These are phyloP conservation scores for Sebastes kiyomatsui DNA, from an alignment of 2,797 vertebrate genomes.

Conservation along the genomic window DNA sequence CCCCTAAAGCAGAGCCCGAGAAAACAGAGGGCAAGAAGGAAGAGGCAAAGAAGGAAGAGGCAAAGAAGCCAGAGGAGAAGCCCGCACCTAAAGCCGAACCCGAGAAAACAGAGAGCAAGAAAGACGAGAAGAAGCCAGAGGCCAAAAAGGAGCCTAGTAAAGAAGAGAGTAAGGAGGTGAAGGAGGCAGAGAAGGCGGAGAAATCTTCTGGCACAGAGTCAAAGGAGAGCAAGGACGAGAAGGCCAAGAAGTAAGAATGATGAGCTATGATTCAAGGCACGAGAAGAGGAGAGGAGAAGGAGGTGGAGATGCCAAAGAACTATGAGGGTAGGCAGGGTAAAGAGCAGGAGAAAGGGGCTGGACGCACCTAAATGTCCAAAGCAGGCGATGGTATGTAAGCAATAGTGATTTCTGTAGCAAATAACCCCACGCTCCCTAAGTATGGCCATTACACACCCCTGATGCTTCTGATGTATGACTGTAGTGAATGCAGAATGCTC, in stretches of 20 bases:
- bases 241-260: constrained; percentile 79
- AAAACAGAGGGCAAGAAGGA: constrained; percentile 75
- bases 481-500: constrained; percentile 86
- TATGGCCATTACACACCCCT: constrained; percentile 72
- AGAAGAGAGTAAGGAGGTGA: constrained; percentile 63
- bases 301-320: constrained; percentile 70
- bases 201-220: constrained; percentile 86
- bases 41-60: constrained; percentile 66
- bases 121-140: constrained; percentile 68
- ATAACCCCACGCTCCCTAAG: constrained; percentile 61
- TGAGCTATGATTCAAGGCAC: constrained; percentile 15
- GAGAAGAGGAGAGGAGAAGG: background rate
- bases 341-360: constrained; percentile 39
- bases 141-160: constrained; percentile 62
- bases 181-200: constrained; percentile 71
- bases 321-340: background rate
- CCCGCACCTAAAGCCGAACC: constrained; percentile 52
- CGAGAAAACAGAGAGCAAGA: constrained; percentile 72
- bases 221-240: constrained; percentile 83
- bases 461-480: constrained; percentile 86
- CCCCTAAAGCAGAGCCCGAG: constrained; percentile 58
- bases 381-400: constrained; percentile 78
- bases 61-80: constrained; percentile 59
- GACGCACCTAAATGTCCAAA: constrained; percentile 44
- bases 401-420: constrained; percentile 82